Evolutionary conservation across 2,113 vertebrate species (phyloP).

Genomic region (Rousettus leschenaultii): DNA sequence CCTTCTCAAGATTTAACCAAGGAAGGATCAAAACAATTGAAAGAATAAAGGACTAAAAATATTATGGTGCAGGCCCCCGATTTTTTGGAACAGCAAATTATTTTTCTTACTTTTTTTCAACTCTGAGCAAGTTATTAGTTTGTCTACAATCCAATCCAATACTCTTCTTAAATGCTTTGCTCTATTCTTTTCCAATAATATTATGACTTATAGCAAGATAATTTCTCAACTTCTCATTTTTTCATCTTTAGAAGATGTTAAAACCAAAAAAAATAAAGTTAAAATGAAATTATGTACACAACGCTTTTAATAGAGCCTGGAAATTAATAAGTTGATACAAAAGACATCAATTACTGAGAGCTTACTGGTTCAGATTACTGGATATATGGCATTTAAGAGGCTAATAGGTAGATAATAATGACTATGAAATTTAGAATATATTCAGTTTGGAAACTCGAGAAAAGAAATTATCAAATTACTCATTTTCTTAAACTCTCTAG

Average conservation of each 20-base stretch:
- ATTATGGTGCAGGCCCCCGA: accelerated
- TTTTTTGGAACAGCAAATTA: not conserved
- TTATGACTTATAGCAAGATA: not conserved
- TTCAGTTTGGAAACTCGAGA: not conserved
- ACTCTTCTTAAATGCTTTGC: not conserved
- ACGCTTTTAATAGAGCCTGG: not conserved
- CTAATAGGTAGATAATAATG: not conserved
- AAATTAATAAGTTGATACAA: not conserved
- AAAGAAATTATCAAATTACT: not conserved
- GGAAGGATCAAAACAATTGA: not conserved
- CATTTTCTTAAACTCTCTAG: not conserved
- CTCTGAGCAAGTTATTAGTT: not conserved
- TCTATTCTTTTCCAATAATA: not conserved
- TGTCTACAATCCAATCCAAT: not conserved
- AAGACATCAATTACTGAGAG: not conserved
- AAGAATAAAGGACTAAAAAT: not conserved
- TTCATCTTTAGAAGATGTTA: not conserved
- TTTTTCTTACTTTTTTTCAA: not conserved
- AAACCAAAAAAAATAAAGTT: slow-evolving; percentile 7
- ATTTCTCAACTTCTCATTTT: not conserved
- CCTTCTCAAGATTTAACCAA: not conserved
- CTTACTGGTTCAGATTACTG: not conserved
- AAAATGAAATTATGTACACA: not conserved
- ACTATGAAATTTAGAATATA: not conserved
- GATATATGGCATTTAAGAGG: not conserved